phyloP scores from a whole-genome alignment of 2,113 vertebrate species.

The Galemys pyrenaicus region DNA sequence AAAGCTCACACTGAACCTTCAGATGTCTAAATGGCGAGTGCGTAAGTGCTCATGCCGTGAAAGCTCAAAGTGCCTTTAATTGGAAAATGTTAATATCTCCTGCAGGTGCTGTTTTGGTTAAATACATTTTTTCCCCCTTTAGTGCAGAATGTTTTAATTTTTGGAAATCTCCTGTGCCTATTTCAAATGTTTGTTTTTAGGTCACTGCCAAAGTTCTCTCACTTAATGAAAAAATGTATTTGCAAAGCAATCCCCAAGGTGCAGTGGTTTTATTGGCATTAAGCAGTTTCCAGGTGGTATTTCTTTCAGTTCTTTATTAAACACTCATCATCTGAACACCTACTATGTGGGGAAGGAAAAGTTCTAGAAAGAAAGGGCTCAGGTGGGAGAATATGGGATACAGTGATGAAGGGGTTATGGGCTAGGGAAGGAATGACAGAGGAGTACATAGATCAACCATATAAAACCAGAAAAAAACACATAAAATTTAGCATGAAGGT shows the following conservation, averaged over 20 bases:
- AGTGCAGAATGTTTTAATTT: constrained; percentile 56
- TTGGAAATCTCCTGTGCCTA: background rate
- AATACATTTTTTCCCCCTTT: background rate
- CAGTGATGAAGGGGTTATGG: background rate
- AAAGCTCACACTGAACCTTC: constrained; percentile 18
- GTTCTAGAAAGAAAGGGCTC: background rate
- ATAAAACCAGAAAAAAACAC: background rate
- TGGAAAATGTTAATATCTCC: constrained; percentile 57
- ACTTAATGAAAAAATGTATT: constrained; percentile 28
- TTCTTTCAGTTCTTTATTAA: background rate
- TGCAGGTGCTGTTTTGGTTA: constrained; percentile 58
- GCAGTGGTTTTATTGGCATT: background rate
- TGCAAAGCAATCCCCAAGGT: background rate
- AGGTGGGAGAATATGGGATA: background rate
- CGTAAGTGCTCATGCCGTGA: background rate
- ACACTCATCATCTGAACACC: background rate
- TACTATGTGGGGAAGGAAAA: background rate
- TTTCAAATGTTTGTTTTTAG: constrained; percentile 63
- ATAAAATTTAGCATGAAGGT: too few species aligned
- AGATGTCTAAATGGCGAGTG: background rate
- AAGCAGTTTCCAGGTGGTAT: background rate
- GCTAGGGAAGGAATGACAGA: background rate
- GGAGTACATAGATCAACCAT: background rate
- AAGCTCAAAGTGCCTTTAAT: constrained; percentile 40
- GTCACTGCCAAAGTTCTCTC: constrained; percentile 36